Conservation (phyloP, 1,140 invertebrate species). For the Drosophila ficusphila region DNA sequence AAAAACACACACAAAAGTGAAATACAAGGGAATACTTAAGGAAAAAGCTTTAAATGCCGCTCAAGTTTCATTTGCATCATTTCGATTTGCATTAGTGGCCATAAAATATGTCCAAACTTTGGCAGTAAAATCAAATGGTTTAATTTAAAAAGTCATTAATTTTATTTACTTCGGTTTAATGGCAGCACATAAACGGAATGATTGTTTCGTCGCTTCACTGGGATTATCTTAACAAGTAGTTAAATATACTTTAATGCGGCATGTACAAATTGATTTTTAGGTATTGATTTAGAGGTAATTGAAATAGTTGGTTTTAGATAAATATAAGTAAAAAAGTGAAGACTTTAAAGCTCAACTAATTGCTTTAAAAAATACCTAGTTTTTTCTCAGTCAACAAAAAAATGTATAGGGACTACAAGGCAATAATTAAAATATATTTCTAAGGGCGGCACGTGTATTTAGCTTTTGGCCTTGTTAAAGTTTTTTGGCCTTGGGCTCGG, state of each 20-base stretch:
- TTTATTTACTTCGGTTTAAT: slow-evolving; percentile 18
- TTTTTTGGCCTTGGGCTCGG: background rate
- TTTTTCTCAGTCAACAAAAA: too few species aligned
- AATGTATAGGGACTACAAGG: background rate
- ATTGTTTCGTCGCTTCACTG: slow-evolving; percentile 29
- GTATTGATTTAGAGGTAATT: background rate
- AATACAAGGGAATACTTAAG: slow-evolving; percentile 4
- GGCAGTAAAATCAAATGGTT: slow-evolving; percentile 51
- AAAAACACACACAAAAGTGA: slow-evolving; percentile 15
- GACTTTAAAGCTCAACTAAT: too few species aligned
- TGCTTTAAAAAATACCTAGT: too few species aligned
- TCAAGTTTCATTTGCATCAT: slow-evolving; percentile 50
- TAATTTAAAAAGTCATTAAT: slow-evolving; percentile 52
- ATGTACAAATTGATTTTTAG: slow-evolving; percentile 15
- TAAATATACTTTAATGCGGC: slow-evolving; percentile 5
- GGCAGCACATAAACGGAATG: slow-evolving; percentile 17
- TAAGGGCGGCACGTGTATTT: background rate
- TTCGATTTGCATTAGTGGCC: slow-evolving; percentile 59
- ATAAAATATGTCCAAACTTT: slow-evolving; percentile 62
- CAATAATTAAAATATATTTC: slow-evolving; percentile 15
- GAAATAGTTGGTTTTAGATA: background rate
- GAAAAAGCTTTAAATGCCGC: slow-evolving; percentile 35
- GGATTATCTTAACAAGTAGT: slow-evolving; percentile 7
- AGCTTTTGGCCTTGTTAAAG: background rate
- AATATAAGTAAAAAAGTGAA: too few species aligned